Evolutionary conservation across 2,113 vertebrate species (phyloP).

Genomic region (Haliaeetus leucogaster): DNA sequence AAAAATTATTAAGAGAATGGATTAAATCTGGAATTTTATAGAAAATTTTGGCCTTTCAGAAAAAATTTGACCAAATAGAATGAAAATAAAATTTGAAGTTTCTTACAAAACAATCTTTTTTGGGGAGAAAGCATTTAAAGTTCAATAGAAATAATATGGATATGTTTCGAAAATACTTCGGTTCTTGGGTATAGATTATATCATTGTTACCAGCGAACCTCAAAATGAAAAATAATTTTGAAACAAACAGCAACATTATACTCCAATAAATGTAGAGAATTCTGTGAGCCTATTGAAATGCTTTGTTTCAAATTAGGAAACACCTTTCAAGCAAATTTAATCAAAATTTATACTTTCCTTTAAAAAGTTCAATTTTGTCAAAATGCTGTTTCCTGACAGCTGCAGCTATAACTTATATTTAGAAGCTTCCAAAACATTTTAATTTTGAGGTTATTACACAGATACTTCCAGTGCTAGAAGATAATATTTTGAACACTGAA

Average conservation of each 20-base stretch:
- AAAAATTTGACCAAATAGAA: not conserved
- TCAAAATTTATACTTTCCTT: constrained; percentile 34
- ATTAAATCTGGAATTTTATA: not conserved
- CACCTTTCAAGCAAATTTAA: constrained; percentile 47
- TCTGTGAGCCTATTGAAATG: not conserved
- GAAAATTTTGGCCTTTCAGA: not conserved
- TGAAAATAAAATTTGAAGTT: not conserved
- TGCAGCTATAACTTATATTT: constrained; percentile 57
- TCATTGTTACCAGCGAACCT: not conserved
- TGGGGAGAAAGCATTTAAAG: not conserved
- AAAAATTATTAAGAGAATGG: not conserved
- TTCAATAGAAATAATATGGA: not conserved
- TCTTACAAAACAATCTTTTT: not conserved
- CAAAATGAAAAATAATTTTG: not conserved
- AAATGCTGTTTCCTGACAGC: constrained; percentile 51
- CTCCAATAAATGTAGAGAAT: not conserved
- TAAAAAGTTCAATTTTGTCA: constrained; percentile 42
- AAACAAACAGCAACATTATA: not conserved
- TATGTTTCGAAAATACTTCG: not conserved
- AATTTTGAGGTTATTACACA: constrained; percentile 58
- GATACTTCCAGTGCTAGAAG: constrained; percentile 40
- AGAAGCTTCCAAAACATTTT: constrained; percentile 50
- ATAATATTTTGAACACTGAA: constrained; percentile 21
- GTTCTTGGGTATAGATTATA: not conserved
- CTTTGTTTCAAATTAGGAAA: constrained; percentile 45